These are phyloP conservation scores for Ctena decussata DNA, from an alignment of 2,888 invertebrate genomes.

Conservation along the genomic window DNA sequence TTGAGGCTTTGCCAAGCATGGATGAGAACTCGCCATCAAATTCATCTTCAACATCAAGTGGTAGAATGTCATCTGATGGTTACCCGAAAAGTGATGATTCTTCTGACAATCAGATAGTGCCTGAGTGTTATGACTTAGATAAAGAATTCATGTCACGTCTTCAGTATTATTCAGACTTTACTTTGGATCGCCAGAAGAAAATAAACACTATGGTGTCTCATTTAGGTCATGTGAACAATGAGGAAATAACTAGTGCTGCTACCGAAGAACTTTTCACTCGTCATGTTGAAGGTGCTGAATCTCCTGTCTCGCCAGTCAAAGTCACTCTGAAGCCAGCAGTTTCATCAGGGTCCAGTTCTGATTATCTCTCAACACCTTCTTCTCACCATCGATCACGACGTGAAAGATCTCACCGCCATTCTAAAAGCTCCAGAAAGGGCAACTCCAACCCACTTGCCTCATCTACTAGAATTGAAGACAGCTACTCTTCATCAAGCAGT, in stretches of 20 bases:
- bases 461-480: constrained; percentile 77
- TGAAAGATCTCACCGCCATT: constrained; percentile 50
- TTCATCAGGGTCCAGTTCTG: constrained; percentile 62
- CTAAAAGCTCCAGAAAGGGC: constrained; percentile 63
- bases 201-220: constrained; percentile 72
- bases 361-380: constrained; percentile 60
- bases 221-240: constrained; percentile 43
- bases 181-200: constrained; percentile 79
- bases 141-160: constrained; percentile 79
- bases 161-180: constrained; percentile 82
- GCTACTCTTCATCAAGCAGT: constrained; percentile 69
- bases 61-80: constrained; percentile 67
- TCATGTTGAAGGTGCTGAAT: constrained; percentile 74
- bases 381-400: constrained; percentile 53
- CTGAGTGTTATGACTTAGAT: constrained; percentile 71
- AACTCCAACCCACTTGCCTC: constrained; percentile 76
- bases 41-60: constrained; percentile 53
- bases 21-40: constrained; percentile 60
- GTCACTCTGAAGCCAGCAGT: constrained; percentile 50
- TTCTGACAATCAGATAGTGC: constrained; percentile 77
- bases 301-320: constrained; percentile 53
- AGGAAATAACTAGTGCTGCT: constrained; percentile 48
- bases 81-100: constrained; percentile 74
- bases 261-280: constrained; percentile 70
- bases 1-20: constrained; percentile 62